Evolutionary conservation across 2,797 vertebrate species (phyloP).

Genomic region (Sebastes matsubarae): DNA sequence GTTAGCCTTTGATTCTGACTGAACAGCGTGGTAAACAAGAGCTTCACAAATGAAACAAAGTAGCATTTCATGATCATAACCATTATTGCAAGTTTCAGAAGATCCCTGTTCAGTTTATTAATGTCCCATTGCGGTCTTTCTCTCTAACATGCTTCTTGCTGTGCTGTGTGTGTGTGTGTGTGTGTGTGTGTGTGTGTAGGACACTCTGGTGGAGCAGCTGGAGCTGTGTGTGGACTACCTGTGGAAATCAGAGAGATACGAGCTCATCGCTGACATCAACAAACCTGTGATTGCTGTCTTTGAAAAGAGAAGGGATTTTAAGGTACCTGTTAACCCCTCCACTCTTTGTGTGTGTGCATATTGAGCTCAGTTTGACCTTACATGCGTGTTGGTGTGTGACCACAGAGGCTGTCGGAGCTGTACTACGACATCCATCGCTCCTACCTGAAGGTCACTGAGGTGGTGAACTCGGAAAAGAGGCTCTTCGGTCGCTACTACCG

Average conservation of each 20-base stretch:
- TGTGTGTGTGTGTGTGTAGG: slow-evolving; percentile 71
- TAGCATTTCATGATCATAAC: background rate
- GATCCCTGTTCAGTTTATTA: background rate
- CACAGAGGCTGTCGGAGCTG: slow-evolving; percentile 92
- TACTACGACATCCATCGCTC: slow-evolving; percentile 98
- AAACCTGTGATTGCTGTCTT: slow-evolving; percentile 97
- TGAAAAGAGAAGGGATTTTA: slow-evolving; percentile 97
- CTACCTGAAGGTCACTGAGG: slow-evolving; percentile 96
- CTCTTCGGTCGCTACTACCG: slow-evolving; percentile 97
- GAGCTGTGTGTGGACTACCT: slow-evolving; percentile 95
- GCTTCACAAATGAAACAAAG: background rate
- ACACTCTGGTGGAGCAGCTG: slow-evolving; percentile 94
- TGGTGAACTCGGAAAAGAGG: slow-evolving; percentile 95
- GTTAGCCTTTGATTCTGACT: background rate
- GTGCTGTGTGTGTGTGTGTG: background rate
- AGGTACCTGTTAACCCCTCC: slow-evolving; percentile 77
- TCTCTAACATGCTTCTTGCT: background rate
- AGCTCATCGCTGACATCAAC: slow-evolving; percentile 97
- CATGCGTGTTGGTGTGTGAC: slow-evolving; percentile 15
- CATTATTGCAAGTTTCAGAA: background rate
- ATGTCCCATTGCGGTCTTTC: background rate
- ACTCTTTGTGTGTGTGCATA: background rate
- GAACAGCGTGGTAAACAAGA: background rate
- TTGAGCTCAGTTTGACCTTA: background rate
- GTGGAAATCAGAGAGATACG: slow-evolving; percentile 97